Base-by-base conservation (phyloP, 2,113 vertebrate genomes). In the Perca fluviatilis region DNA sequence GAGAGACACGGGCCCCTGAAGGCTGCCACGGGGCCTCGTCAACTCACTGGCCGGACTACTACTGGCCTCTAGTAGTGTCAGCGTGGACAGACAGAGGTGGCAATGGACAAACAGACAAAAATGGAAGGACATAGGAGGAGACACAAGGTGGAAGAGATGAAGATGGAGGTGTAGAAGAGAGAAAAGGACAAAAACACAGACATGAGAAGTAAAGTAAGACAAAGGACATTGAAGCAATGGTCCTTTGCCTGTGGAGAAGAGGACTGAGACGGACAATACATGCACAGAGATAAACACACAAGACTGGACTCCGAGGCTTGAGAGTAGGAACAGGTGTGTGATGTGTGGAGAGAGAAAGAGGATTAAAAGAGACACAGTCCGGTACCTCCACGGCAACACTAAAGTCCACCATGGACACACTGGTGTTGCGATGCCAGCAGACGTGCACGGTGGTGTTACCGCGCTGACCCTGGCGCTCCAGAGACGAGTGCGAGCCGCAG, bases 401-500 rank as follows among this genome's bases (percentile, higher is more conserved):
- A 88, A 99, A 99, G 95, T 99, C 98, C 96, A 99, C 94, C 98
- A 99, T 98, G 90, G 98, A 99, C 82, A 99, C 98, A 60, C 98
- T 99, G 95, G 98, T 99, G 95, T 97, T 99, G 91, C 98, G 96
- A 83, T 99, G 98, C 98, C 98, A 99, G 95, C 98, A 99, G 84
- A 99, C 98, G 58, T 99, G 98, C 86, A 98, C 97, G 84, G 97
- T 99, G 71, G 98, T 99, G 97, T 99, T 99, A 73, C 97, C 97
- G 27, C 98, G 97, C 89, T 98, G 97, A 62, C 96, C 95, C 90
- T 98, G 97, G 79, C 98, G 96, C 93, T 99, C 97, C 81, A 99
- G 95, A 12, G 98, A 99, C 7, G 96, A 97, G 79, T 96, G 97
- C 0, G 97, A 99, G 61, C 97, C 96, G 56, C 96, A 96, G 80